A percentile compares a stretch with the other conserved stretches of the same genome.
Evolutionary conservation across 2,113 vertebrate genomes (phyloP).

Genomic region (Gasterosteus nipponicus): DNA sequence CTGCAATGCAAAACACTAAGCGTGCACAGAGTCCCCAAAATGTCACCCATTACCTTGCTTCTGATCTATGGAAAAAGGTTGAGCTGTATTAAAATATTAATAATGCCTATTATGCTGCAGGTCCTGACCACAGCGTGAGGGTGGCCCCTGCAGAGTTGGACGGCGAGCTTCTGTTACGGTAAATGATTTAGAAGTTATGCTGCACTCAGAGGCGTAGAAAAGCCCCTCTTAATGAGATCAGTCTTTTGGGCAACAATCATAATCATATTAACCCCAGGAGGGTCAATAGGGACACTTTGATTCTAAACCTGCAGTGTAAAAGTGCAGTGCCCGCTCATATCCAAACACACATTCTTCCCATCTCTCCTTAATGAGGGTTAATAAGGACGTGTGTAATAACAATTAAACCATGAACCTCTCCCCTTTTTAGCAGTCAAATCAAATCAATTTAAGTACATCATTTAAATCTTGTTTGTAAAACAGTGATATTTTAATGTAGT

Average conservation of each 20-base stretch:
- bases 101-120: background rate
- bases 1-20: background rate
- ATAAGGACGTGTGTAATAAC: background rate
- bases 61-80: background rate
- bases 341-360: too few relatives aligned
- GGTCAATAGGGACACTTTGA: too few relatives aligned
- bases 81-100: constrained; percentile 1
- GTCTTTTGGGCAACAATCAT: too few relatives aligned
- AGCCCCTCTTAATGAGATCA: too few relatives aligned
- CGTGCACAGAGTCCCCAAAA: background rate
- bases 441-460: background rate
- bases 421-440: background rate
- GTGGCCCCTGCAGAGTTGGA: background rate
- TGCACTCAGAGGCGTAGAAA: too few relatives aligned
- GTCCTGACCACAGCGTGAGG: background rate
- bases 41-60: background rate
- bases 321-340: too few relatives aligned
- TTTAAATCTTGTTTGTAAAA: background rate
- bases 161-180: too few relatives aligned
- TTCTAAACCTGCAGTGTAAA: too few relatives aligned
- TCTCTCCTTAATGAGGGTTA: too few relatives aligned
- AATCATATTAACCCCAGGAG: too few relatives aligned
- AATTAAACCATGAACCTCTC: background rate
- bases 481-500: too few relatives aligned
- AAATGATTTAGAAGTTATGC: too few relatives aligned